Evolutionary conservation across 2,797 vertebrate species (phyloP), one percentile per base, ranked within the genome.

Genomic region (Hypotaenidia philippensis): DNA sequence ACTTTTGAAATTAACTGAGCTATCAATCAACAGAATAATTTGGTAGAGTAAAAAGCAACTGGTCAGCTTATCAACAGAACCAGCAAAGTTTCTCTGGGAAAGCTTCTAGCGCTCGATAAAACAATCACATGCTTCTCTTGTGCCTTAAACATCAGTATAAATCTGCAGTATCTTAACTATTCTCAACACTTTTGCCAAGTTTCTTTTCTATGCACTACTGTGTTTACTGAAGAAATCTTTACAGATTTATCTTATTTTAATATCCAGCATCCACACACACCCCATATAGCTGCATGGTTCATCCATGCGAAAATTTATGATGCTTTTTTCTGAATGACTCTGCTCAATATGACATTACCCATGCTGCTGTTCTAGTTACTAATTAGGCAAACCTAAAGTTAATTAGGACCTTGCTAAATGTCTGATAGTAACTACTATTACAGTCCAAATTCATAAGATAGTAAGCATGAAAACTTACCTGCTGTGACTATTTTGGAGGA

Each of bases 11-110:
- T 98, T 98, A 98, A 98, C 90, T 84, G 93, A 79, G 87, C 93
- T 94, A 97, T 98, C 98, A 98, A 97, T 98, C 98, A 98, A 93
- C 98, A 92, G 74, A 94, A 96, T 97, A 97, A 98, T 96, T 97
- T 97, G 74, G 70, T 89, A 41, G 78, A 94, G n/a, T 66, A 41
- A 91, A 97, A 96, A 95, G 82, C 77, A 95, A 90, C 65, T n/a
- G 8, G 69, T 96, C 85, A 95, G 87, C 74, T 95, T 97, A 98
- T 98, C 97, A 97, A 96, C 91, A 83, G 92, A 96, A 96, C 27
- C 97, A 97, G 96, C 31, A 40, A 97, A 98, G 96, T 95, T 98
- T 96, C 98, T 97, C 90, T 95, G 91, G 66, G 90, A 93, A 94
- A 94, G 68, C 69, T 94, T 69, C 57, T 89, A n/a, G 45, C 0